These are phyloP conservation scores for Apis florea DNA, from an alignment of 1,140 invertebrate genomes.

Conservation along the genomic window DNA sequence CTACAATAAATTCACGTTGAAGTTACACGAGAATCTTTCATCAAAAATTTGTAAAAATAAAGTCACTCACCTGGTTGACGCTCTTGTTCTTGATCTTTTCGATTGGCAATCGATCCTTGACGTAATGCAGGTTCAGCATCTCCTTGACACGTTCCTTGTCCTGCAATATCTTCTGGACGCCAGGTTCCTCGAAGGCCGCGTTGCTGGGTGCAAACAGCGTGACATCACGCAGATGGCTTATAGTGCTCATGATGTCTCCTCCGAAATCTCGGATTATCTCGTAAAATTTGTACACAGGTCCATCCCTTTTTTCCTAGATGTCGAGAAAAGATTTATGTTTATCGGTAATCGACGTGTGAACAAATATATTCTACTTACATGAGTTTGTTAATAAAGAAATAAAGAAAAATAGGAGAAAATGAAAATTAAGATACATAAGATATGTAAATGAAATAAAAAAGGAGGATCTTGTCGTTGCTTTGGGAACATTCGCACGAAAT, in stretches of 20 bases:
- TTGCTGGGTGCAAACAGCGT: constrained; percentile 95
- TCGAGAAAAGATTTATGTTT: constrained; percentile 60
- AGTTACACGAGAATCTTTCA: too few relatives aligned
- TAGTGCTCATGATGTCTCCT: constrained; percentile 86
- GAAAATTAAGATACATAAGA: background rate
- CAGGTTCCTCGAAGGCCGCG: constrained; percentile 87
- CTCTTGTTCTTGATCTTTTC: constrained; percentile 88
- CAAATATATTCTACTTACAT: constrained; percentile 11
- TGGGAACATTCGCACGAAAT: constrained; percentile 12
- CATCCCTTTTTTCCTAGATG: constrained; percentile 87
- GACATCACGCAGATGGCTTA: constrained; percentile 86
- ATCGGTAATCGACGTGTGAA: constrained; percentile 31
- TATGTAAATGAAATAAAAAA: background rate
- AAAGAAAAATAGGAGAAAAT: constrained; percentile 10
- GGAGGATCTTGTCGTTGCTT: background rate
- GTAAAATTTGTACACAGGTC: constrained; percentile 90
- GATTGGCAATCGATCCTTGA: constrained; percentile 86
- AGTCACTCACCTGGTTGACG: constrained; percentile 83
- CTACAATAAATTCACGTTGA: too few relatives aligned
- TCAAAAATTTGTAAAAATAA: background rate
- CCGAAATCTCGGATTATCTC: constrained; percentile 88
- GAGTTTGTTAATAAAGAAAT: constrained; percentile 26
- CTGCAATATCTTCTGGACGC: constrained; percentile 85
- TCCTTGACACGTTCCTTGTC: constrained; percentile 86
- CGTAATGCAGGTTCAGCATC: constrained; percentile 91